These are phyloP conservation scores for Aquila chrysaetos DNA, from an alignment of 2,797 vertebrate species.

Conservation along the genomic window DNA sequence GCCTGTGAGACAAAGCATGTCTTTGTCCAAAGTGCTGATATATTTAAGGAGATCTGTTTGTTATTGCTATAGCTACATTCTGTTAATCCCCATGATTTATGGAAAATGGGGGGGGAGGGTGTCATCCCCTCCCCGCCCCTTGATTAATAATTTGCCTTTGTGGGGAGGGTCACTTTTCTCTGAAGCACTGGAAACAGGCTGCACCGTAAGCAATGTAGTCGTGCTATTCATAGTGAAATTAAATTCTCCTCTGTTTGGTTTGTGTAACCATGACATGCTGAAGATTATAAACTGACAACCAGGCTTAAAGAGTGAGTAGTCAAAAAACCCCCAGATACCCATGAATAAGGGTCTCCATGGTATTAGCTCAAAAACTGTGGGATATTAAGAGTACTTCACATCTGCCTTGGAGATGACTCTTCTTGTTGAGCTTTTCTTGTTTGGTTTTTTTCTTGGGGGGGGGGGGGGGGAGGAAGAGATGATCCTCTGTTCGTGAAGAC, in stretches of 20 bases:
- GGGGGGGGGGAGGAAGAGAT: background rate
- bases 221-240: background rate
- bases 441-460: background rate
- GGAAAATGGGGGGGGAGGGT: background rate
- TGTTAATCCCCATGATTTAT: background rate
- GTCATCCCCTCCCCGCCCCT: too few relatives aligned
- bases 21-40: background rate
- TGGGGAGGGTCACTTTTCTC: background rate
- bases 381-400: background rate
- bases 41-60: background rate
- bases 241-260: background rate
- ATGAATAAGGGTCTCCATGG: background rate
- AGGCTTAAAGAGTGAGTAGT: background rate
- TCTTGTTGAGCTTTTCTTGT: background rate
- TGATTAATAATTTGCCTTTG: background rate
- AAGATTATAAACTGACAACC: background rate
- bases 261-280: background rate
- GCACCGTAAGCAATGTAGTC: background rate
- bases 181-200: background rate
- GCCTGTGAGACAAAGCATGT: background rate
- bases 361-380: background rate
- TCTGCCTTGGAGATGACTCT: background rate
- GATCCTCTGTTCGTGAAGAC: background rate
- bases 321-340: fast-evolving
- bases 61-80: background rate